Conservation (phyloP, 2,888 invertebrate species). For the Galerucella calmariensis region DNA sequence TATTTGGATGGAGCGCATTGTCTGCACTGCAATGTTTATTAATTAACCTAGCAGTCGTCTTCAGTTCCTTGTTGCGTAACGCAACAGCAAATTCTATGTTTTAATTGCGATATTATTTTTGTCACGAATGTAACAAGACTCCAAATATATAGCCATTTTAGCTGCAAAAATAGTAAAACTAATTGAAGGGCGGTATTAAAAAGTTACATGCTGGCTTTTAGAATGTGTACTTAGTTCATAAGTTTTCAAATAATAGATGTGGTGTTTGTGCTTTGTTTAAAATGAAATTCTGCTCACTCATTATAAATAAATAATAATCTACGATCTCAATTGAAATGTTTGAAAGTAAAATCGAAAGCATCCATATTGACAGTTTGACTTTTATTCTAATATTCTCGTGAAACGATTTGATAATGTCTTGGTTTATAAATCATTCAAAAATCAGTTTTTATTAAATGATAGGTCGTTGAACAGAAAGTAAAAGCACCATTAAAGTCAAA, state of each 20-base stretch:
- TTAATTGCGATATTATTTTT: not conserved
- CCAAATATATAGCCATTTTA: too few species aligned
- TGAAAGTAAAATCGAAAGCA: slow-evolving; percentile 2
- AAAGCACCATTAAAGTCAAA: not conserved
- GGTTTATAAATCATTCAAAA: not conserved
- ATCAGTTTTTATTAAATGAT: not conserved
- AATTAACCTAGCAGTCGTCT: not conserved
- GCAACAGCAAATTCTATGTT: not conserved
- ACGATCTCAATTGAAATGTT: not conserved
- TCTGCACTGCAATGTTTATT: not conserved
- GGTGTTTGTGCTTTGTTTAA: too few species aligned
- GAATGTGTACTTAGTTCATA: too few species aligned
- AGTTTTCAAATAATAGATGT: too few species aligned
- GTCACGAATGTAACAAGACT: too few species aligned
- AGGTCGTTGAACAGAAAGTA: not conserved
- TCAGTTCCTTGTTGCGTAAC: not conserved
- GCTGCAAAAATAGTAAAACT: too few species aligned
- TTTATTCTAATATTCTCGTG: too few species aligned
- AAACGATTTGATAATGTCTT: too few species aligned
- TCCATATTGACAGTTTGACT: too few species aligned
- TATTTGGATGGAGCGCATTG: not conserved
- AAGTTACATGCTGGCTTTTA: too few species aligned
- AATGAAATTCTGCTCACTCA: too few species aligned
- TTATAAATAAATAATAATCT: not conserved
- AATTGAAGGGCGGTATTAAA: too few species aligned